A percentile compares a stretch with the other conserved stretches of the same genome.
These are phyloP conservation scores for Arrhamphus sclerolepis DNA, from an alignment of 2,797 vertebrate genomes.

Conservation along the genomic window DNA sequence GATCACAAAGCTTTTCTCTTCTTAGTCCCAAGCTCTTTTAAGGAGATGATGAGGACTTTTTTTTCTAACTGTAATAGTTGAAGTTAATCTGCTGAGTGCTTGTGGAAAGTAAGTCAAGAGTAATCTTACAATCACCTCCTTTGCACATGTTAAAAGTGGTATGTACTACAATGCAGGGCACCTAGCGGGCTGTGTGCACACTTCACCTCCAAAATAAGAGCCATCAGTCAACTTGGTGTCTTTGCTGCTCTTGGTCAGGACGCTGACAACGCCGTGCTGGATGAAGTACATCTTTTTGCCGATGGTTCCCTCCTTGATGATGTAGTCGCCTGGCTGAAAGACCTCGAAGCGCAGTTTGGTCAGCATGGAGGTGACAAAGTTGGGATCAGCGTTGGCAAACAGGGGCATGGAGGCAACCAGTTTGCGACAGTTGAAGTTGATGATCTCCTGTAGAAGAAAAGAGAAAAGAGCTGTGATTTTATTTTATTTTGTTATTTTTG, in stretches of 20 bases:
- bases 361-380: slow-evolving; percentile 98
- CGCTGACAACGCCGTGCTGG: slow-evolving; percentile 94
- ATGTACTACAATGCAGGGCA: slow-evolving; percentile 3
- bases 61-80: slow-evolving; percentile 61
- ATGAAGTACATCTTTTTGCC: slow-evolving; percentile 99
- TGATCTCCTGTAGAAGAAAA: slow-evolving; percentile 88
- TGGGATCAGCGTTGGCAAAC: slow-evolving; percentile 97
- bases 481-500: no score
- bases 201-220: slow-evolving; percentile 96
- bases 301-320: slow-evolving; percentile 94
- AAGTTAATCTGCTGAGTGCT: slow-evolving; percentile 82
- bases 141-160: slow-evolving; percentile 36
- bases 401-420: slow-evolving; percentile 97
- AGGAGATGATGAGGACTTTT: slow-evolving; percentile 71
- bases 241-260: slow-evolving; percentile 94
- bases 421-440: slow-evolving; percentile 98
- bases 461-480: neutral
- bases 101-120: slow-evolving; percentile 64
- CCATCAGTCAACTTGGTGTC: slow-evolving; percentile 96
- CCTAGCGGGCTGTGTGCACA: slow-evolving; percentile 3
- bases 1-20: slow-evolving; percentile 61
- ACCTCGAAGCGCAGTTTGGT: slow-evolving; percentile 97
- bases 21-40: slow-evolving; percentile 68
- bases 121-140: slow-evolving; percentile 58
- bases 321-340: slow-evolving; percentile 94